Conservation (phyloP, 2,113 vertebrate genomes). For the Vulpes vulpes region DNA sequence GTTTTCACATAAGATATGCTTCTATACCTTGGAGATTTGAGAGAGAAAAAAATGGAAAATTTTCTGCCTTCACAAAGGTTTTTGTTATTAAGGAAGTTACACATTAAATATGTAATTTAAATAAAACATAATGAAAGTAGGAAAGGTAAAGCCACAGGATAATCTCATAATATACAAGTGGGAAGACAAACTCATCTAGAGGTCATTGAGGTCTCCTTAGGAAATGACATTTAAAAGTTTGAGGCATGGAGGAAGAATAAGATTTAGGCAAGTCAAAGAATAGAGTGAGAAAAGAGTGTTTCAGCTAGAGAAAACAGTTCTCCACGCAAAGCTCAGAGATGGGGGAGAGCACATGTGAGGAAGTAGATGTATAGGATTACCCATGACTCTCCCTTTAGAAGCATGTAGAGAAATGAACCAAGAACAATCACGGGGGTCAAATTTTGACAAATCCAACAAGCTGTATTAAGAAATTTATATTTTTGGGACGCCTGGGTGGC, state of each 20-base stretch:
- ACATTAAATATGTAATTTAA: neutral
- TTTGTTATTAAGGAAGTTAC: neutral
- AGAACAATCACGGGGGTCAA: neutral
- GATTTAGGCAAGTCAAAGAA: neutral
- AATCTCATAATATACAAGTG: neutral
- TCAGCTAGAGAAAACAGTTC: neutral
- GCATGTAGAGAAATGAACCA: neutral
- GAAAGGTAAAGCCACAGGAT: neutral
- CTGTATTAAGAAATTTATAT: neutral
- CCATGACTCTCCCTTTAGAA: neutral
- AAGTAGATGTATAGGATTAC: neutral
- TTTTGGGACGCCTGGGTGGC: no score
- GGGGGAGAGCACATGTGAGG: neutral
- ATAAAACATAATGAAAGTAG: neutral
- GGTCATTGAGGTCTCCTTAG: neutral
- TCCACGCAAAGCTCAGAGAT: neutral
- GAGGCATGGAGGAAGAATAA: neutral
- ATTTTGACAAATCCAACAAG: neutral
- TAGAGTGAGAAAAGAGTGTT: neutral
- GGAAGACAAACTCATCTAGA: neutral
- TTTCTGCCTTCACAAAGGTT: neutral
- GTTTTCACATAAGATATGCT: neutral
- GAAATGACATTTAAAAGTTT: neutral
- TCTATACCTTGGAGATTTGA: neutral
- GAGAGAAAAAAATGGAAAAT: neutral